phyloP scores from a whole-genome alignment of 2,888 invertebrate species.

The Galerucella calmariensis region DNA sequence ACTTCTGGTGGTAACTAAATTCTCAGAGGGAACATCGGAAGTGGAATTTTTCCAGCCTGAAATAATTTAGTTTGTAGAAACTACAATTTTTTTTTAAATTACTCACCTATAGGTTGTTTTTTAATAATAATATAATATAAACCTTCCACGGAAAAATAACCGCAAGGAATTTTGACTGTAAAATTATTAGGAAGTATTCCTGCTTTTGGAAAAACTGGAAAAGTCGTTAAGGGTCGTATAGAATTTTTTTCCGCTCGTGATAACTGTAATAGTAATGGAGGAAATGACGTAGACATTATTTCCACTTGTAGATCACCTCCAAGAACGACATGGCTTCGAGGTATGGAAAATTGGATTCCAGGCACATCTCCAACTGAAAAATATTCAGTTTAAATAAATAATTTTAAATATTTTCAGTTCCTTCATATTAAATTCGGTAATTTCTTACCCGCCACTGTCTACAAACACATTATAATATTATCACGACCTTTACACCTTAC shows the following conservation, averaged over 20 bases:
- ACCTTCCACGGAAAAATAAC: slow-evolving; percentile 79
- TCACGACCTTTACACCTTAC: slow-evolving; percentile 16
- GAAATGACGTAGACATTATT: slow-evolving; percentile 67
- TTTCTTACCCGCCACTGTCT: neutral
- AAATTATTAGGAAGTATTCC: slow-evolving; percentile 59
- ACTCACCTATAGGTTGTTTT: slow-evolving; percentile 55
- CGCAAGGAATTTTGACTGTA: slow-evolving; percentile 71
- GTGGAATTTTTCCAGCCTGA: slow-evolving; percentile 41
- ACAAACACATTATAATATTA: neutral
- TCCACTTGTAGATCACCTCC: slow-evolving; percentile 83
- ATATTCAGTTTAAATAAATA: neutral
- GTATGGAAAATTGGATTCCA: slow-evolving; percentile 65
- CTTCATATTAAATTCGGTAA: neutral
- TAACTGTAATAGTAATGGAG: slow-evolving; percentile 62
- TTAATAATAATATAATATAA: slow-evolving; percentile 70
- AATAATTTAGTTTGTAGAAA: slow-evolving; percentile 13
- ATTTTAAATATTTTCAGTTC: neutral
- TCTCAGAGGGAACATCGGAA: slow-evolving; percentile 46
- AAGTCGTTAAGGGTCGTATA: slow-evolving; percentile 59
- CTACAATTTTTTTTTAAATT: too few relatives aligned
- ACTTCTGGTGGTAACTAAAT: slow-evolving; percentile 65
- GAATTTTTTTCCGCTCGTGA: slow-evolving; percentile 65
- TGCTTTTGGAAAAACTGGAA: slow-evolving; percentile 62
- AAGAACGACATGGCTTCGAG: slow-evolving; percentile 80
- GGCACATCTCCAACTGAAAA: slow-evolving; percentile 60